Evolutionary conservation across 2,888 invertebrate genomes (phyloP).

Genomic region (Tuta absoluta): DNA sequence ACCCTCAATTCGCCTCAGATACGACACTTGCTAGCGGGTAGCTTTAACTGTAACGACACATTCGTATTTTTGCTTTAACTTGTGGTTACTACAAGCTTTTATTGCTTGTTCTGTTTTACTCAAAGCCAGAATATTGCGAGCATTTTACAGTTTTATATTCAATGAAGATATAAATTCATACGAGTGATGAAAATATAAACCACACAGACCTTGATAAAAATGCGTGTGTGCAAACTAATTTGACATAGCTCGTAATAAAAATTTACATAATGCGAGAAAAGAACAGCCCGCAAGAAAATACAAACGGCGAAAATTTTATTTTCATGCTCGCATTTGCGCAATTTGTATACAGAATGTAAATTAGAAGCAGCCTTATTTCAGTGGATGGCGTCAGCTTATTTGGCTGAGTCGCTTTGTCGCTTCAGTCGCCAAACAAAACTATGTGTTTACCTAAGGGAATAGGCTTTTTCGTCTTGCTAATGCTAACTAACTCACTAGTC

Average conservation of each 20-base stretch:
- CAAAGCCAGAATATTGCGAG: too few species aligned
- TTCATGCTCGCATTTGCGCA: constrained; percentile 76
- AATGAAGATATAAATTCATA: not conserved
- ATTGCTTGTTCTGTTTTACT: not conserved
- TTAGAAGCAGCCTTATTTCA: constrained; percentile 69
- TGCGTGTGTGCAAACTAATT: constrained; percentile 67
- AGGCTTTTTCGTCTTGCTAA: constrained; percentile 51
- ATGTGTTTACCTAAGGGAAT: constrained; percentile 49
- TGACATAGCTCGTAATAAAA: constrained; percentile 70
- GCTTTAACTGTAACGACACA: constrained; percentile 12
- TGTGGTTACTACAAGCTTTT: not conserved
- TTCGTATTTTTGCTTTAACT: not conserved
- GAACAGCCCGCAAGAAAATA: constrained; percentile 70
- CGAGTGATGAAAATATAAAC: constrained; percentile 13
- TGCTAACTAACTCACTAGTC: not conserved
- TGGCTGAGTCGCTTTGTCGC: constrained; percentile 64
- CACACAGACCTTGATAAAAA: constrained; percentile 51
- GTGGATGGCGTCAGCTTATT: constrained; percentile 70
- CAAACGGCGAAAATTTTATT: constrained; percentile 76
- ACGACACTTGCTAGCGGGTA: constrained; percentile 10
- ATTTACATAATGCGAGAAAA: constrained; percentile 75
- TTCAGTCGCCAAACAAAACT: constrained; percentile 56
- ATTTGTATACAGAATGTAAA: constrained; percentile 80
- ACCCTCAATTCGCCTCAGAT: constrained; percentile 16
- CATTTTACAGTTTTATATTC: not conserved